Conservation (phyloP, 2,888 invertebrate species). For the Napeogenes sylphis region DNA sequence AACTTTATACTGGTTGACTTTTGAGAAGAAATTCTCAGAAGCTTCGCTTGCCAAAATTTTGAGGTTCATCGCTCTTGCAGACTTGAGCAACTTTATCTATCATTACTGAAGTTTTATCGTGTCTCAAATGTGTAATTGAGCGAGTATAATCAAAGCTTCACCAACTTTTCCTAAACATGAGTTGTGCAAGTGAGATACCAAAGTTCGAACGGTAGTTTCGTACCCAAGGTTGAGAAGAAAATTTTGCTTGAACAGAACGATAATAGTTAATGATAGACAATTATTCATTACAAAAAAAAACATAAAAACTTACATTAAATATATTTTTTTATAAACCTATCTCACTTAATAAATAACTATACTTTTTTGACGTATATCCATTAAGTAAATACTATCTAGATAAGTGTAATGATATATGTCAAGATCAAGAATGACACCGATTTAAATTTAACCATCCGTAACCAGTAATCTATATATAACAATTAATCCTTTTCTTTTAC, state of each 20-base stretch:
- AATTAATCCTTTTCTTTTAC: constrained; percentile 2
- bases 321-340: no score
- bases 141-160: constrained; percentile 21
- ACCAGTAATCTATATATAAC: no score
- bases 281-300: no score
- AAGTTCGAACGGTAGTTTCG: constrained; percentile 24
- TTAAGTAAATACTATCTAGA: no score
- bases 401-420: no score
- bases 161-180: constrained; percentile 24
- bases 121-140: constrained; percentile 25
- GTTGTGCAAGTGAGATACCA: constrained; percentile 24
- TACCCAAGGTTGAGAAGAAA: constrained; percentile 17
- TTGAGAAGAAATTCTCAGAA: neutral
- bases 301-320: no score
- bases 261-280: neutral
- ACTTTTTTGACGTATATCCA: no score
- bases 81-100: constrained; percentile 5
- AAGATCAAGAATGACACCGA: no score
- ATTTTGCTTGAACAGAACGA: neutral
- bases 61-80: no score
- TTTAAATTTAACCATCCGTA: no score
- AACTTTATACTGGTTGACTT: neutral
- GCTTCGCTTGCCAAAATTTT: neutral
- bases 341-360: neutral
- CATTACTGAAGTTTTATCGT: constrained; percentile 14